phyloP scores from a whole-genome alignment of 2,888 invertebrate species.

The Dugesia japonica region DNA sequence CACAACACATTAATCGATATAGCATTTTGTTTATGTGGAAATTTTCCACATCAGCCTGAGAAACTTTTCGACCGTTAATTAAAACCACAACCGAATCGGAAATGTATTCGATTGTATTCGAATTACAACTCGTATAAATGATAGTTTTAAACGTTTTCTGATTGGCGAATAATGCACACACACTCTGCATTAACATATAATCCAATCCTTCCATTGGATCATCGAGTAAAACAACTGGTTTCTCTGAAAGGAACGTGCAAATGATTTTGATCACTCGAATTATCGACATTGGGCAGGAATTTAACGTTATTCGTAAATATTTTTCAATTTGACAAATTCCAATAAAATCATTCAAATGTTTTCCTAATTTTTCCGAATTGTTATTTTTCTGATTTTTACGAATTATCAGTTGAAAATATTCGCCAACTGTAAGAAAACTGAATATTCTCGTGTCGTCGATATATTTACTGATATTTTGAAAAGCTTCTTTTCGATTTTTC shows the following conservation, averaged over 20 bases:
- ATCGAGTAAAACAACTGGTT: neutral
- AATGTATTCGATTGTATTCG: neutral
- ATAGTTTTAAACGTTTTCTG: neutral
- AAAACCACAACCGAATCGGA: neutral
- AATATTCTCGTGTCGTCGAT: neutral
- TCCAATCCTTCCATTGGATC: slow-evolving; percentile 20
- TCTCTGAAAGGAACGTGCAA: neutral
- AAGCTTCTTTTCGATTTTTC: neutral
- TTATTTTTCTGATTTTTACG: neutral
- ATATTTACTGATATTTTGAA: neutral
- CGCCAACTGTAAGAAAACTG: neutral
- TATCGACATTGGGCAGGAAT: neutral
- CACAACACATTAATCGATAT: neutral
- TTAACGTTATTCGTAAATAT: neutral
- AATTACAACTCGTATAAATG: slow-evolving; percentile 12
- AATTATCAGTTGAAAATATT: neutral
- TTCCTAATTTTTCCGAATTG: neutral
- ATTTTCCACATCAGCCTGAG: neutral
- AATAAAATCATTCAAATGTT: neutral
- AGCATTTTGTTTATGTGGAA: neutral
- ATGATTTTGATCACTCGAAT: neutral
- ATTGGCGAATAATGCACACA: neutral
- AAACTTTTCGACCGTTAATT: neutral
- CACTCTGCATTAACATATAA: slow-evolving; percentile 6
- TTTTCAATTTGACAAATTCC: neutral